These are phyloP conservation scores for Drosophila lacertosa DNA, from an alignment of 1,140 invertebrate species.

Conservation along the genomic window DNA sequence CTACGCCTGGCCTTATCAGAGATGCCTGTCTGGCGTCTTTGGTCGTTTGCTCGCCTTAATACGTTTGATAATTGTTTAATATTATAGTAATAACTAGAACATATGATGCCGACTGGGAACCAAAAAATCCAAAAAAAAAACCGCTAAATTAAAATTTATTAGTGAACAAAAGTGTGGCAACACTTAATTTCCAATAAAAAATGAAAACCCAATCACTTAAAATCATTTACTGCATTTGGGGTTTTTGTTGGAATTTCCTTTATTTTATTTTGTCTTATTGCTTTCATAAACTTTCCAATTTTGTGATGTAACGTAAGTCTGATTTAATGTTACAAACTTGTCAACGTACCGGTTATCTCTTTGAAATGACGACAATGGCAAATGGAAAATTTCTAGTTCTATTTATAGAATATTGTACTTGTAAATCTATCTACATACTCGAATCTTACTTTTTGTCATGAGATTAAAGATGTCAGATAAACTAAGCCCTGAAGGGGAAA, in stretches of 20 bases:
- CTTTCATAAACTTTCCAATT: constrained; percentile 49
- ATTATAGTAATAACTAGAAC: background rate
- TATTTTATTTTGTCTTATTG: no score
- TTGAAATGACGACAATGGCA: constrained; percentile 53
- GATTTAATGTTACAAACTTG: constrained; percentile 51
- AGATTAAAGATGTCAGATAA: constrained; percentile 16
- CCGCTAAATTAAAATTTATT: no score
- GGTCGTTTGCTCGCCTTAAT: constrained; percentile 18
- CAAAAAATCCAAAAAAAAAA: background rate
- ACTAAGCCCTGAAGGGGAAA: no score
- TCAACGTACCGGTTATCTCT: constrained; percentile 60
- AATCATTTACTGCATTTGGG: background rate
- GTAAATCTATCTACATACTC: constrained; percentile 35
- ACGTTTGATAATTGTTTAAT: constrained; percentile 19
- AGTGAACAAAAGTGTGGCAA: constrained; percentile 3
- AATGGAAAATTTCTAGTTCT: constrained; percentile 75
- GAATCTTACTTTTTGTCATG: constrained; percentile 30
- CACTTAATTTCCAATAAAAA: no score
- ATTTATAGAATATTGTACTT: constrained; percentile 57
- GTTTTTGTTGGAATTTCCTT: background rate
- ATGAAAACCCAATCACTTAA: background rate
- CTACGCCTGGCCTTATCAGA: constrained; percentile 16
- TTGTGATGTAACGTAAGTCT: constrained; percentile 55
- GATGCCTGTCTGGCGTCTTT: constrained; percentile 38
- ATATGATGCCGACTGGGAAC: background rate